Evolutionary conservation across 2,797 vertebrate species (phyloP).

Genomic region (Characodon lateralis): DNA sequence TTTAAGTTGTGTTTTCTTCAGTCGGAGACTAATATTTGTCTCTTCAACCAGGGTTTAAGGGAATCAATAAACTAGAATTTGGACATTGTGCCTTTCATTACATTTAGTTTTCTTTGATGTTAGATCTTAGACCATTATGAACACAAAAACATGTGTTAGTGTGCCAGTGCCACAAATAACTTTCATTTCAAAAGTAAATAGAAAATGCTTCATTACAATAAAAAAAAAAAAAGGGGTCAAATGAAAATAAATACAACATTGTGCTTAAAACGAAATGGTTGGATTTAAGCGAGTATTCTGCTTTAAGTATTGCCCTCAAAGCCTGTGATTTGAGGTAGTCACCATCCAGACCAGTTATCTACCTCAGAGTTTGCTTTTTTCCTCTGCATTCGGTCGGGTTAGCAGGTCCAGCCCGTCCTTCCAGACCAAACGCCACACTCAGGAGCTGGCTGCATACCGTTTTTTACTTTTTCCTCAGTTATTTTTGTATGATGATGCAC

Average conservation of each 20-base stretch:
- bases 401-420: slow-evolving; percentile 96
- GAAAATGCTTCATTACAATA: slow-evolving; percentile 72
- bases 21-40: slow-evolving; percentile 90
- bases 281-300: slow-evolving; percentile 78
- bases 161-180: slow-evolving; percentile 89
- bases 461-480: slow-evolving; percentile 76
- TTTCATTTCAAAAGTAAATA: slow-evolving; percentile 86
- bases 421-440: slow-evolving; percentile 98
- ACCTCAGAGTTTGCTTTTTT: slow-evolving; percentile 96
- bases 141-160: slow-evolving; percentile 91
- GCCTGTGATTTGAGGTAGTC: slow-evolving; percentile 94
- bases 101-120: slow-evolving; percentile 88
- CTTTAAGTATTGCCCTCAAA: slow-evolving; percentile 90
- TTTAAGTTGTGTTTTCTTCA: slow-evolving; percentile 91
- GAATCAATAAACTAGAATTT: slow-evolving; percentile 90
- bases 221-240: slow-evolving; percentile 72
- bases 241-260: slow-evolving; percentile 84
- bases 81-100: slow-evolving; percentile 98
- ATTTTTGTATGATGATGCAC: slow-evolving; percentile 70
- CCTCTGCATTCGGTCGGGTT: slow-evolving; percentile 93
- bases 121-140: slow-evolving; percentile 84
- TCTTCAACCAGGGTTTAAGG: slow-evolving; percentile 87
- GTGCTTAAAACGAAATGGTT: slow-evolving; percentile 53
- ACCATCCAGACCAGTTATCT: slow-evolving; percentile 96
- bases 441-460: slow-evolving; percentile 92